Evolutionary conservation across 2,888 invertebrate genomes (phyloP), one percentile per base, ranked within the genome.

Genomic region (Periphyllus acericola): DNA sequence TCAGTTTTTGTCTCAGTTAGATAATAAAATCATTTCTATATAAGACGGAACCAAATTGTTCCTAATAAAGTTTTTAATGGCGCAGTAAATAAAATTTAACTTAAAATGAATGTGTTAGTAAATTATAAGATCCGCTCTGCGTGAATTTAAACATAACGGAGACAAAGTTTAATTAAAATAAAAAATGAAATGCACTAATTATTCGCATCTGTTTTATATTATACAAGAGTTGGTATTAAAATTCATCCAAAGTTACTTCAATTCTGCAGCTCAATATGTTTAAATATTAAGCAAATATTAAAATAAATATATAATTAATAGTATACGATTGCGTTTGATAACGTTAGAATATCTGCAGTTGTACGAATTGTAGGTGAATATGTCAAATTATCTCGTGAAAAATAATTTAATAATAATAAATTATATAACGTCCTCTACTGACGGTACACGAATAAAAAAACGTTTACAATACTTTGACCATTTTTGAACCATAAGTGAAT

Each of bases 131-230:
- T 71, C 29, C 29, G 32, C 32, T 71, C 29, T 34, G 55, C 36
- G 21, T 9, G 40, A 68, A 71, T 71, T 80, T 40, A 29, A 36
- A 40, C 14, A 71, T 71, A 71, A 32, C 25, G 29, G 68, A 55
- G 34, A 72, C 19, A 19, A 55, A 74, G 52, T 83, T 72, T 72
- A 34, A 55, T 74, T 83, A 72, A 82, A 83, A 83, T 34, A 55
- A 55, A 72, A 55, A 83, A 71, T n/a, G 55, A 55, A 83, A 72
- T 34, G 17, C 21, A 19, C n/a, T n/a, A 46, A 46, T 46, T 46
- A 46, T 46, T 14, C 46, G 14, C n/a, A 34, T 72, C 83, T 34
- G 52, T 72, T 21, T 71, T 71, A 71, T 72, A 29, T 32, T 71
- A 29, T 66, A 71, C 29, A 29, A 71, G 21, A 68, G 46, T 46